phyloP scores from a whole-genome alignment of 2,888 invertebrate genomes.

The Lasioglossum vierecki region DNA sequence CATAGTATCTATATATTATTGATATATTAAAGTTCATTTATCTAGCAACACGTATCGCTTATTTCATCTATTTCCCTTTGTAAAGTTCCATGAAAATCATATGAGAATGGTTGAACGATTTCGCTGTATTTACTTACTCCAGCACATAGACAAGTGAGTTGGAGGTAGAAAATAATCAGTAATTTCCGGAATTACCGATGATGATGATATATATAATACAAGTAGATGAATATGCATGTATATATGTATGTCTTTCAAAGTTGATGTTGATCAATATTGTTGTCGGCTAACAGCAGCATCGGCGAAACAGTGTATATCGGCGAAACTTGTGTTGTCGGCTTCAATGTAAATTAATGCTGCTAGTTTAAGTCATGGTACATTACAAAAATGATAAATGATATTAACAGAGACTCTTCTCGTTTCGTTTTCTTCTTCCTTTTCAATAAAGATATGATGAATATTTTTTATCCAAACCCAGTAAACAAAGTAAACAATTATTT shows the following conservation, averaged over 20 bases:
- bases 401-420: neutral
- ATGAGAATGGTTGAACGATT: neutral
- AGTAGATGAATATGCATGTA: neutral
- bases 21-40: neutral
- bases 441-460: neutral
- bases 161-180: neutral
- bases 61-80: neutral
- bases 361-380: neutral
- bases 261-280: constrained; percentile 8
- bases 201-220: neutral
- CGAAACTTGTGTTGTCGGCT: neutral
- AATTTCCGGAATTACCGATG: neutral
- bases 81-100: neutral
- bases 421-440: neutral
- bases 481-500: too few species aligned
- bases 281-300: neutral
- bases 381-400: neutral
- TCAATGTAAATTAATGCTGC: neutral
- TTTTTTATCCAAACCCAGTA: neutral
- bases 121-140: neutral
- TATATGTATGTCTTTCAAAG: neutral
- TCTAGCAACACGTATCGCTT: neutral
- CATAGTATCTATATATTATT: too few species aligned
- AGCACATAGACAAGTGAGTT: neutral
- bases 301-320: neutral